Base-by-base conservation (phyloP, 2,888 invertebrate genomes). In the Acrobasis suavella region DNA sequence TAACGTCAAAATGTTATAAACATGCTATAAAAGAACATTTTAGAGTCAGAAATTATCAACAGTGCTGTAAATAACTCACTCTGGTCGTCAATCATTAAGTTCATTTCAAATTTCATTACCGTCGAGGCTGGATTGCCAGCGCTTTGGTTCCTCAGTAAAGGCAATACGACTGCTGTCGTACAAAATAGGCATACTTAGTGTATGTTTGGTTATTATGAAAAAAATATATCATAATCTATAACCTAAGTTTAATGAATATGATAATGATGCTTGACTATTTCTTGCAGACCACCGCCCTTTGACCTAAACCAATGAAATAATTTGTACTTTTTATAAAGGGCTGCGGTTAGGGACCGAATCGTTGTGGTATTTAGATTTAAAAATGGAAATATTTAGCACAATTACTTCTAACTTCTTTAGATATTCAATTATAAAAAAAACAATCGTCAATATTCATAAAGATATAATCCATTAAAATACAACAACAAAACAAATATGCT, bases 391-490 rank as follows among this genome's bases (percentile, higher is more conserved):
- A 65, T 67, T 66, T 64, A 64, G 66, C 64, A 64, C 65, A 69
- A 69, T 67, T 75, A 75, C 67, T 68, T 73, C 74, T 76, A 80
- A 77, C 78, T 73, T 74, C 77, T 81, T 82, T 75, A 75, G 77
- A 81, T 70, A 82, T 80, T 78, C 78, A 83, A 86, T 80, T 56
- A 55, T 54, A 56, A 74, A 78, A 80, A 78, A 85, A 86, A 86
- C 80, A 85, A 87, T 80, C 77, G 76, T 85, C 78, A 82, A 87
- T 83, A 86, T 81, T 84, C 79, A 84, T 85, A 82, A 81, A 82
- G 81, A 86, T 86, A 89, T 90, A 89, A 89, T 89, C 89, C 86
- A 89, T 89, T 87, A 87, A 87, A 88, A 87, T 91, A 87, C 85
- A 91, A 91, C 87, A 91, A 91, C 89, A 90, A 89, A 89, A 91